Percentiles rank a stretch among this genome's conserved stretches.
These are phyloP conservation scores for Pteropus alecto DNA, from an alignment of 2,113 vertebrate species.

Conservation along the genomic window DNA sequence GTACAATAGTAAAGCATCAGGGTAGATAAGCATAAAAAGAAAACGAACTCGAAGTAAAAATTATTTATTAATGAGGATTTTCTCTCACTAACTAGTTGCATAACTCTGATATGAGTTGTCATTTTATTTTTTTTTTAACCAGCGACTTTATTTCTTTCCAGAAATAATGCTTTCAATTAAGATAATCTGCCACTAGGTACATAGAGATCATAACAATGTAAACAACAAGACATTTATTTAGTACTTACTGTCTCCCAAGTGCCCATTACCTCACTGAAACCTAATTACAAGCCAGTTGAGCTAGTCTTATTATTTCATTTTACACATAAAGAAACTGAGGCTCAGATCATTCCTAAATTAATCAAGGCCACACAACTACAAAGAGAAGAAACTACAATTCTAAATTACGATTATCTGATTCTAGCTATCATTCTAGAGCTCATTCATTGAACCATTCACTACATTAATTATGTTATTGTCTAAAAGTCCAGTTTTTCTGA, in stretches of 20 bases:
- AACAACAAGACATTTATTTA: background rate
- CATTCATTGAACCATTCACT: background rate
- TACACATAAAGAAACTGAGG: background rate
- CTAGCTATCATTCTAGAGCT: background rate
- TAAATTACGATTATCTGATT: background rate
- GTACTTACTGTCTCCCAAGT: background rate
- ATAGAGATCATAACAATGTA: background rate
- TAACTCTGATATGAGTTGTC: background rate
- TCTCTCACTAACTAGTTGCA: background rate
- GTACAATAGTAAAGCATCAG: background rate
- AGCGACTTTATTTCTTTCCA: background rate
- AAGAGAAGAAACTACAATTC: background rate
- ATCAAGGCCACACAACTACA: background rate
- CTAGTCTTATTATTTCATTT: background rate
- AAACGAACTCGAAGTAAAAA: background rate
- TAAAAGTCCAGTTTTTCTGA: background rate
- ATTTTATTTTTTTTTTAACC: background rate
- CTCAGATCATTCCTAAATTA: background rate
- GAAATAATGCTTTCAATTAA: background rate
- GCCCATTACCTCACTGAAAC: background rate
- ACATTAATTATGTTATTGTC: background rate
- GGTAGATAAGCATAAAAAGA: background rate
- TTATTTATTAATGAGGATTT: background rate
- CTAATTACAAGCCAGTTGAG: background rate
- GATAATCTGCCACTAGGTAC: background rate